phyloP scores from a whole-genome alignment of 2,113 vertebrate genomes.

The Istiophorus platypterus region DNA sequence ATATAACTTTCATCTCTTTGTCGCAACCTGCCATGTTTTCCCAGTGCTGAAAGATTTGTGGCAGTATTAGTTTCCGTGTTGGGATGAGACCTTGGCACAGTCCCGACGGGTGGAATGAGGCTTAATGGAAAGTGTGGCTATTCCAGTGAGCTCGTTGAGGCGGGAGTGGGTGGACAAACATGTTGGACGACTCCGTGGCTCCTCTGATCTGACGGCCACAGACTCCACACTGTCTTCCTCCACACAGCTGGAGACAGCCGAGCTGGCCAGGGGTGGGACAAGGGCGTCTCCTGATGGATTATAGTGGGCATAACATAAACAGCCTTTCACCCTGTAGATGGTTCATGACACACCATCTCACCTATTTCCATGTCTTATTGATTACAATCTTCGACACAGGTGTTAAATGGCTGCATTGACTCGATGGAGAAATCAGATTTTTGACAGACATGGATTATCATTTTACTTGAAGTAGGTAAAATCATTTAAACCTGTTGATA shows the following conservation, averaged over 20 bases:
- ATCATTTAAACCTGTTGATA: too few relatives aligned
- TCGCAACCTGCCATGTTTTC: neutral
- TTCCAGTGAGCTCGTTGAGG: neutral
- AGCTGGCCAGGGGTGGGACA: accelerated
- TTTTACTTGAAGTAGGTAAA: neutral
- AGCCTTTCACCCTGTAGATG: neutral
- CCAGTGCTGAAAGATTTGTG: too few relatives aligned
- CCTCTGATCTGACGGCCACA: constrained; percentile 31
- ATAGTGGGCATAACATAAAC: neutral
- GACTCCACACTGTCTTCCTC: neutral
- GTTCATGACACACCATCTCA: neutral
- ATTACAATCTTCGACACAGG: too few relatives aligned
- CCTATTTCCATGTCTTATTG: neutral
- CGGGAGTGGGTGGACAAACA: constrained; percentile 29
- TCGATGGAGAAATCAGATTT: neutral
- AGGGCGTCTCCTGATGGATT: constrained; percentile 51
- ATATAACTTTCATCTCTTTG: neutral
- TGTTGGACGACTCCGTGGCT: constrained; percentile 32
- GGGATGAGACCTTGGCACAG: neutral
- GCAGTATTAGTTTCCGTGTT: neutral
- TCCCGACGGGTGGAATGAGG: neutral
- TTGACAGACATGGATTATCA: neutral
- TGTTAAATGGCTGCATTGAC: neutral
- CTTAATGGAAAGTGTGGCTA: neutral
- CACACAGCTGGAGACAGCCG: neutral